Percentiles rank a stretch among this genome's conserved stretches.
These are phyloP conservation scores for Ormyrus labotus DNA, from an alignment of 2,888 invertebrate species.

Conservation along the genomic window DNA sequence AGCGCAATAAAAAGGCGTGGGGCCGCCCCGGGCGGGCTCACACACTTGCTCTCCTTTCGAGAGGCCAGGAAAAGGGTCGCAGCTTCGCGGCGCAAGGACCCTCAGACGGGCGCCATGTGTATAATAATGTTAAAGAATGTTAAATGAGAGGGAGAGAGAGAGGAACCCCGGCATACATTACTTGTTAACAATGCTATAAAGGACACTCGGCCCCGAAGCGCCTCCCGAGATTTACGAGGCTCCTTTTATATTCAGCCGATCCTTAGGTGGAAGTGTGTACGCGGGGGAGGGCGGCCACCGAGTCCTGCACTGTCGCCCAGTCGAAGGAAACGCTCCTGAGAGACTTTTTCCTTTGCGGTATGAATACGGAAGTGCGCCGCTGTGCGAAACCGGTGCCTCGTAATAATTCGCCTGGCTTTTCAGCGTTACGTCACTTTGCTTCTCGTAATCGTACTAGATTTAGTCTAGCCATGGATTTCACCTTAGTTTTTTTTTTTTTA, in stretches of 20 bases:
- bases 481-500: too few relatives aligned
- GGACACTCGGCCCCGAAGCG: conserved; percentile 70
- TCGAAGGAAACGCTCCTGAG: neutral
- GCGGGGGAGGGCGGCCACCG: too few relatives aligned
- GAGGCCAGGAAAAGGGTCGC: conserved; percentile 15
- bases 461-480: too few relatives aligned
- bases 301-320: too few relatives aligned
- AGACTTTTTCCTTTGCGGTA: neutral
- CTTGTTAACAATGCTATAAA: conserved; percentile 76
- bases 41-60: too few relatives aligned
- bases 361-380: conserved; percentile 1
- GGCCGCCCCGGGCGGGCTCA: too few relatives aligned
- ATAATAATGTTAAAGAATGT: conserved; percentile 76
- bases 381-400: too few relatives aligned
- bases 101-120: conserved; percentile 73
- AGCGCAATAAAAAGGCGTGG: neutral
- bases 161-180: conserved; percentile 72
- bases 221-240: conserved; percentile 54
- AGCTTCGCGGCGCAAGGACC: conserved; percentile 44
- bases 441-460: too few relatives aligned
- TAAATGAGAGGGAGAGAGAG: conserved; percentile 68
- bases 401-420: too few relatives aligned
- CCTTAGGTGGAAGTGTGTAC: conserved; percentile 30
- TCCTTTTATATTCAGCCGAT: conserved; percentile 58
- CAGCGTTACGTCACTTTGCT: neutral